These are phyloP conservation scores for Sinocyclocheilus anophthalmus DNA, from an alignment of 2,113 vertebrate genomes.

Conservation along the genomic window DNA sequence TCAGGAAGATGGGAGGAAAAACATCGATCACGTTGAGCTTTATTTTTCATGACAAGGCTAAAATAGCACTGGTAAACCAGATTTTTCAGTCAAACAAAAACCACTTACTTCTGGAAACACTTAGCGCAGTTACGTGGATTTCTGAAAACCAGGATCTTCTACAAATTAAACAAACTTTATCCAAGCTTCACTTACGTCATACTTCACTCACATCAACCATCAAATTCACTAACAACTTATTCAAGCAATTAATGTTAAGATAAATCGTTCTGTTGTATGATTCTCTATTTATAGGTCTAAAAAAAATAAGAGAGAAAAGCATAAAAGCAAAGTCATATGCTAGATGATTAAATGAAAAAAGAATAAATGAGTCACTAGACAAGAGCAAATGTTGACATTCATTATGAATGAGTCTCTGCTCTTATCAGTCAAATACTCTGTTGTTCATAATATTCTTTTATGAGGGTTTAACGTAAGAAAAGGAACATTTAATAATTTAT, in stretches of 20 bases:
- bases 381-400: neutral
- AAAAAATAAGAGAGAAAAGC: neutral
- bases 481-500: neutral
- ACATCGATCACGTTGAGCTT: neutral
- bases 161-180: neutral
- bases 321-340: neutral
- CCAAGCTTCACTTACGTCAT: neutral
- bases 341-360: neutral
- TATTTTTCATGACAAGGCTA: neutral
- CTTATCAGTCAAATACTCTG: conserved; percentile 14
- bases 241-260: neutral
- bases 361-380: neutral
- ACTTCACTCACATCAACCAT: neutral
- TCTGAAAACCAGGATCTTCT: too few relatives aligned
- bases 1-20: neutral
- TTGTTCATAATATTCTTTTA: conserved; percentile 7
- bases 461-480: neutral
- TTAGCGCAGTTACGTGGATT: neutral
- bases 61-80: neutral
- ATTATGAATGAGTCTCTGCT: neutral
- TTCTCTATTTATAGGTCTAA: neutral
- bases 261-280: neutral
- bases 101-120: neutral
- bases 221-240: neutral
- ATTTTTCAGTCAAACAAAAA: neutral